These are phyloP conservation scores for Bombus terrestris DNA, from an alignment of 1,140 invertebrate species.

Conservation along the genomic window DNA sequence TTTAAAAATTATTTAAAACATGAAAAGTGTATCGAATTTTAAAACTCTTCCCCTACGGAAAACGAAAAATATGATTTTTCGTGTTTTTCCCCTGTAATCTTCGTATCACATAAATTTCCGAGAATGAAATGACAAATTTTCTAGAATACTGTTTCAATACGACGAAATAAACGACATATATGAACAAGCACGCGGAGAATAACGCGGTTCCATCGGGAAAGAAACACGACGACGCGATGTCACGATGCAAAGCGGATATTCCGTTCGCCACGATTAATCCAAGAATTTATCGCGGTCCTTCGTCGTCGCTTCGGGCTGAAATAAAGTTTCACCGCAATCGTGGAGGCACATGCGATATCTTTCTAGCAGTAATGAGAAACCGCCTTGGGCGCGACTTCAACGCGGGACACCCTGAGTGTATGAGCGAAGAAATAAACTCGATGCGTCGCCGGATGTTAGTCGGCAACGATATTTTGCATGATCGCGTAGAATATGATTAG, in stretches of 20 bases:
- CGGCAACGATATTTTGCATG: conserved; percentile 7
- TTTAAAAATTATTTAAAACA: no score
- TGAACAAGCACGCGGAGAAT: background rate
- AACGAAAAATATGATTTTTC: background rate
- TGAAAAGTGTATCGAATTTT: no score
- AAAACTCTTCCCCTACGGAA: no score
- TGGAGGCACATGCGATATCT: conserved; percentile 46
- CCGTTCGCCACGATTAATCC: conserved; percentile 46
- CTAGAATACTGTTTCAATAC: background rate
- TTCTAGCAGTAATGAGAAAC: conserved; percentile 41
- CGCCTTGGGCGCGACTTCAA: conserved; percentile 33
- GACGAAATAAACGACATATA: background rate
- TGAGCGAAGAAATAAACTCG: background rate
- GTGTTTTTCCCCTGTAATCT: background rate
- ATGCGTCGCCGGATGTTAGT: conserved; percentile 12
- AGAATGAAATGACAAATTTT: background rate
- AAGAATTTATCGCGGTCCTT: conserved; percentile 39
- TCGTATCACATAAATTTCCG: background rate
- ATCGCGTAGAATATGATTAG: background rate
- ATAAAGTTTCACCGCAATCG: conserved; percentile 49
- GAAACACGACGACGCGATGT: background rate
- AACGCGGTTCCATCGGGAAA: conserved; percentile 14
- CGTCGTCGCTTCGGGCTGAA: conserved; percentile 36
- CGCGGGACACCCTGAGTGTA: background rate
- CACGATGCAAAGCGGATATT: conserved; percentile 38